Percentiles rank a stretch among this genome's conserved stretches.
phyloP scores from a whole-genome alignment of 92 coral and sea anemone species.

The Metridium senile region DNA sequence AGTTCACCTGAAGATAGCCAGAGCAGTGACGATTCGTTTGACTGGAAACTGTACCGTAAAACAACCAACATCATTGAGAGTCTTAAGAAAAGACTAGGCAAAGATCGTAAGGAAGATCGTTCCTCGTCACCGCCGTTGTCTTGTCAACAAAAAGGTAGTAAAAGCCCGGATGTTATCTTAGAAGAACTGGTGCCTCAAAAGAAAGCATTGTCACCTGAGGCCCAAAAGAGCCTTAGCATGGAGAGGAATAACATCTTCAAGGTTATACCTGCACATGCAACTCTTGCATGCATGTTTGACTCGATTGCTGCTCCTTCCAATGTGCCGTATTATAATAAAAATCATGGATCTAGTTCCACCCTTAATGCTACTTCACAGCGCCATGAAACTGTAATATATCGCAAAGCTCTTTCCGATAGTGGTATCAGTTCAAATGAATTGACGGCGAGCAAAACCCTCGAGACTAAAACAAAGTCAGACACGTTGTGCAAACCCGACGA shows the following conservation, averaged over 20 bases:
- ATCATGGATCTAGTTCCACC: no score
- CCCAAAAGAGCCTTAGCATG: slow-evolving; percentile 67
- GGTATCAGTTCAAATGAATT: neutral
- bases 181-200: slow-evolving; percentile 68
- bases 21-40: slow-evolving; percentile 60
- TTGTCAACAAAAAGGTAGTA: neutral
- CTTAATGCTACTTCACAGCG: neutral
- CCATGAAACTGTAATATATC: neutral
- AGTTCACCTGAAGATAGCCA: slow-evolving; percentile 17
- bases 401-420: slow-evolving; percentile 8
- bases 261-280: slow-evolving; percentile 41
- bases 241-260: slow-evolving; percentile 67
- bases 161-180: slow-evolving; percentile 56
- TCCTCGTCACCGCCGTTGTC: neutral
- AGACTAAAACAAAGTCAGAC: slow-evolving; percentile 7
- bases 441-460: slow-evolving; percentile 2
- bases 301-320: slow-evolving; percentile 23
- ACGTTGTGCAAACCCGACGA: neutral
- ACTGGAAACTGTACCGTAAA: slow-evolving; percentile 72
- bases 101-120: slow-evolving; percentile 5
- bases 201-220: slow-evolving; percentile 60
- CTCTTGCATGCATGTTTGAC: slow-evolving; percentile 71
- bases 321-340: neutral
- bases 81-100: slow-evolving; percentile 68
- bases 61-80: slow-evolving; percentile 76